phyloP scores from a whole-genome alignment of 2,888 invertebrate genomes.

The Athalia rosae region DNA sequence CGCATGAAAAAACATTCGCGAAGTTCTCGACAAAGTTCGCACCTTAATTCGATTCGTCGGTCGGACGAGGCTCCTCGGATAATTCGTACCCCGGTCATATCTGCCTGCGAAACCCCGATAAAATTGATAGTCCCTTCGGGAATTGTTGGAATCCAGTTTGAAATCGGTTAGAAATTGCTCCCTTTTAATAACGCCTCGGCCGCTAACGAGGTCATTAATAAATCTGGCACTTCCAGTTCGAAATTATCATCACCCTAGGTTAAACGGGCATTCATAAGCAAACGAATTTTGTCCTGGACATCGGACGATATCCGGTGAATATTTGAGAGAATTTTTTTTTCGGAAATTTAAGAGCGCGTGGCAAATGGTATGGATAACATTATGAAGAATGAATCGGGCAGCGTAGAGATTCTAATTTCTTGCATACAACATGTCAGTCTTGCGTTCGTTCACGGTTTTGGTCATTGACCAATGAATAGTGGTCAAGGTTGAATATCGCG shows the following conservation, averaged over 20 bases:
- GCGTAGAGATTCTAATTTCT: slow-evolving; percentile 28
- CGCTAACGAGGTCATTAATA: slow-evolving; percentile 35
- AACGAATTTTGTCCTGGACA: background rate
- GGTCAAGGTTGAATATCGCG: slow-evolving; percentile 30
- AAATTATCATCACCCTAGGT: background rate
- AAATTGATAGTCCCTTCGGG: slow-evolving; percentile 38
- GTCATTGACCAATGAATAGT: slow-evolving; percentile 39
- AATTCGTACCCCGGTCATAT: slow-evolving; percentile 24
- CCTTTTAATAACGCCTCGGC: slow-evolving; percentile 53
- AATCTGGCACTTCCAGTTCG: slow-evolving; percentile 14
- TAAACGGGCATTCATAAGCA: no score
- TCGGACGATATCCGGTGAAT: background rate
- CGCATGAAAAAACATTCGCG: no score
- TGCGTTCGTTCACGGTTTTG: slow-evolving; percentile 19
- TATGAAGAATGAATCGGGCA: background rate
- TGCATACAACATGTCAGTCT: slow-evolving; percentile 15
- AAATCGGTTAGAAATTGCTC: slow-evolving; percentile 54
- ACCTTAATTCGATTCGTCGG: background rate
- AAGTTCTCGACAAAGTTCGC: background rate
- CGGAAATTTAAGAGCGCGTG: background rate
- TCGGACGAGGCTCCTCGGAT: background rate
- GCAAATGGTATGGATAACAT: background rate
- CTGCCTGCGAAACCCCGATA: slow-evolving; percentile 11
- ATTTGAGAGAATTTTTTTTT: background rate
- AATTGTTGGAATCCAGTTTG: slow-evolving; percentile 56